Evolutionary conservation across 2,888 invertebrate genomes (phyloP).

Genomic region (Lumbricus terrestris): DNA sequence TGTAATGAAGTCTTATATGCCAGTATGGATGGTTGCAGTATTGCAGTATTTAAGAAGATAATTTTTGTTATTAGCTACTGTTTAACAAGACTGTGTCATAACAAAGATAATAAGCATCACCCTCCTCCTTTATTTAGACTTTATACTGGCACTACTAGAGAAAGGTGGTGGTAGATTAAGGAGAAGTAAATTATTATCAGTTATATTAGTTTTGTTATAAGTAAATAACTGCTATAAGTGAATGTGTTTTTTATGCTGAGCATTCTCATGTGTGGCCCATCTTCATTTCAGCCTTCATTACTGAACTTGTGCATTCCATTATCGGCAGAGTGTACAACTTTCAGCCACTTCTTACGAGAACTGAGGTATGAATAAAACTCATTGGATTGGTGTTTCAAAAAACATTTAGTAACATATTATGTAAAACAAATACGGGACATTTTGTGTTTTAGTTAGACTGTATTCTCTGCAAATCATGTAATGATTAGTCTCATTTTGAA

Average conservation of each 20-base stretch:
- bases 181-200: too few relatives aligned
- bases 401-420: not conserved
- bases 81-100: too few relatives aligned
- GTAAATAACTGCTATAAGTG: not conserved
- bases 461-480: too few relatives aligned
- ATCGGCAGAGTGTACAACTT: slow-evolving; percentile 54
- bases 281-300: slow-evolving; percentile 49
- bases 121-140: too few relatives aligned
- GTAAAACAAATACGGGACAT: too few relatives aligned
- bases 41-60: too few relatives aligned
- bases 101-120: too few relatives aligned
- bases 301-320: slow-evolving; percentile 49
- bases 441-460: too few relatives aligned
- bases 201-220: not conserved
- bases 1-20: not conserved
- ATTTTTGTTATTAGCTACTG: too few relatives aligned
- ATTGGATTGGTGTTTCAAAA: not conserved
- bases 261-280: not conserved
- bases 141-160: too few relatives aligned
- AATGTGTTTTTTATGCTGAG: not conserved
- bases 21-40: not conserved
- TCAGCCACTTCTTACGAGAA: slow-evolving; percentile 59
- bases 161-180: too few relatives aligned
- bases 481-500: not conserved
- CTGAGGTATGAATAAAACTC: slow-evolving; percentile 50